Evolutionary conservation across 92 coral and sea anemone genomes (phyloP).

Genomic region (Zoanthus sociatus): DNA sequence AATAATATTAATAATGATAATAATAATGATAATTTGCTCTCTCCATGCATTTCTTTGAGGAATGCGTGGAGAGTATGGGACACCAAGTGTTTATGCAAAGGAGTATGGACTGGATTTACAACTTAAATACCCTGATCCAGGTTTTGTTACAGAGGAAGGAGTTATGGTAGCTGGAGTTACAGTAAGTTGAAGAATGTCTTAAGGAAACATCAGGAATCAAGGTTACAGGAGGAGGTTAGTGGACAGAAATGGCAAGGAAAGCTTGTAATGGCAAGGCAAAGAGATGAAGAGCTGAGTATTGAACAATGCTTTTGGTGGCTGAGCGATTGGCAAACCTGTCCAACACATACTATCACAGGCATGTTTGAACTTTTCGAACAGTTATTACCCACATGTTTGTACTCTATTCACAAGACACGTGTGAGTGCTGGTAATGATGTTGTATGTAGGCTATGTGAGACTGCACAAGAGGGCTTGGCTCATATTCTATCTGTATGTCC

Average conservation of each 20-base stretch:
- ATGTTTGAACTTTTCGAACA: constrained; percentile 58
- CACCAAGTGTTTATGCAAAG: constrained; percentile 29
- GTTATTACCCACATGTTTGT: constrained; percentile 60
- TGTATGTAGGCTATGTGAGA: constrained; percentile 56
- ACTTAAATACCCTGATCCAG: constrained; percentile 59
- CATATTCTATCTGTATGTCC: constrained; percentile 51
- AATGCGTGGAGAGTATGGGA: too few relatives aligned
- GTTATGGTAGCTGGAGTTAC: constrained; percentile 24
- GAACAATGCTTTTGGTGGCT: constrained; percentile 42
- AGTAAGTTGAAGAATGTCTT: constrained; percentile 29
- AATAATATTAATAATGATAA: too few relatives aligned
- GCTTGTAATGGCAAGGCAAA: constrained; percentile 43
- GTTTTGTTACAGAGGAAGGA: constrained; percentile 48
- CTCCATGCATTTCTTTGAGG: too few relatives aligned
- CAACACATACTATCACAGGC: constrained; percentile 57
- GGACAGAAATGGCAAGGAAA: constrained; percentile 63
- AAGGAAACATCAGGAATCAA: constrained; percentile 48
- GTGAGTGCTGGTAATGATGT: constrained; percentile 27
- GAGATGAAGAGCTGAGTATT: constrained; percentile 37
- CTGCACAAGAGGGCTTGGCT: constrained; percentile 60
- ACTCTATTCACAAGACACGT: constrained; percentile 27
- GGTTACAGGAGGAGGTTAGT: constrained; percentile 43
- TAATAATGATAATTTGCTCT: too few relatives aligned
- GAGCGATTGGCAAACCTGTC: constrained; percentile 44
- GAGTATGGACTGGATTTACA: constrained; percentile 58